These are phyloP conservation scores for Pelobates cultripes DNA, from an alignment of 2,797 vertebrate species.

Conservation along the genomic window DNA sequence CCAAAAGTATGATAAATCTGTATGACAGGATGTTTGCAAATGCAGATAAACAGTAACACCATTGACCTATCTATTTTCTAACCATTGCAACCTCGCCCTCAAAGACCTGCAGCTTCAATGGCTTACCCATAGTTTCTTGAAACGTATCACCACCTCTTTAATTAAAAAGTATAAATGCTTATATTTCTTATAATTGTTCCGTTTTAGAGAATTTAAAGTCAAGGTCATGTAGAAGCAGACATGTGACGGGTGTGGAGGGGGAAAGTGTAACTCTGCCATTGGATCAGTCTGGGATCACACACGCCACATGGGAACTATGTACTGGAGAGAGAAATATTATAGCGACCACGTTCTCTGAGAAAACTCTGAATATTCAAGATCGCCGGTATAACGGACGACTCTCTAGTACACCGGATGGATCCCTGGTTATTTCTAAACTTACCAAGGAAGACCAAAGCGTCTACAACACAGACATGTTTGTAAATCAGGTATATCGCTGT, in stretches of 20 bases:
- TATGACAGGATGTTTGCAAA: too few species aligned
- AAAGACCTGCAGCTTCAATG: too few species aligned
- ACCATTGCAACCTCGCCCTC: too few species aligned
- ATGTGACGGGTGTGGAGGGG: background rate
- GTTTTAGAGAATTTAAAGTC: too few species aligned
- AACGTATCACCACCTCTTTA: too few species aligned
- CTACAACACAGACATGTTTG: background rate
- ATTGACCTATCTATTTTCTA: too few species aligned
- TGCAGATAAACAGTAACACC: too few species aligned
- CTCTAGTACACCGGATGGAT: background rate
- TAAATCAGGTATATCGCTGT: background rate
- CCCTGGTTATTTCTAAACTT: conserved; percentile 2
- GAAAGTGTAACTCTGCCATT: background rate
- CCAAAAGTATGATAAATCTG: too few species aligned
- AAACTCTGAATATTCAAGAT: background rate
- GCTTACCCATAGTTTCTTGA: too few species aligned
- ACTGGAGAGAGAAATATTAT: background rate
- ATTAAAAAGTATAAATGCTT: too few species aligned
- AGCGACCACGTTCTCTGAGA: background rate
- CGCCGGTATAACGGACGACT: background rate
- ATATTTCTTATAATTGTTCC: too few species aligned
- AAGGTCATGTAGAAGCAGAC: background rate
- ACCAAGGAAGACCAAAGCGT: conserved; percentile 21
- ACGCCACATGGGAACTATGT: background rate
- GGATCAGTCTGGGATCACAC: background rate